A percentile compares a stretch with the other conserved stretches of the same genome.
Conservation (phyloP, 1,140 invertebrate species). For the Ectropis grisescens region DNA sequence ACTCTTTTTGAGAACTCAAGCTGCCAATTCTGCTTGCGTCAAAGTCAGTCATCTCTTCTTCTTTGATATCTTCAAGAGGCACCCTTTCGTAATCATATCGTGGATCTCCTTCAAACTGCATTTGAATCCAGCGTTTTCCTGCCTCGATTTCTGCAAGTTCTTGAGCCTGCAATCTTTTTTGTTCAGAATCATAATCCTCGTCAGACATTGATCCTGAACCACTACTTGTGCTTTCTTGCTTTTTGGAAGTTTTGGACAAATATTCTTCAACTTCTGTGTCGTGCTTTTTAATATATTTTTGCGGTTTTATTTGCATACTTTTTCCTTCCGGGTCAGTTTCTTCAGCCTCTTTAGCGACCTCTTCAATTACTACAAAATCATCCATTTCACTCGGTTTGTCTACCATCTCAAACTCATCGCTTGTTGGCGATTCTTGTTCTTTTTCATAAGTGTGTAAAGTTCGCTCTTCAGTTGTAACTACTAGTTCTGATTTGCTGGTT, state of each 20-base stretch:
- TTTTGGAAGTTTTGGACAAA: slow-evolving; percentile 66
- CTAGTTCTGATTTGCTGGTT: slow-evolving; percentile 65
- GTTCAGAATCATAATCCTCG: slow-evolving; percentile 83
- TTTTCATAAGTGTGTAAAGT: slow-evolving; percentile 67
- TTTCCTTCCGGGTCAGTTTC: slow-evolving; percentile 86
- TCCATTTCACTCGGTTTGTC: slow-evolving; percentile 88
- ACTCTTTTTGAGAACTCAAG: slow-evolving; percentile 85
- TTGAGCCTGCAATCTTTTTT: slow-evolving; percentile 72
- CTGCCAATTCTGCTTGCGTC: slow-evolving; percentile 86
- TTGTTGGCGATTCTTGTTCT: slow-evolving; percentile 82
- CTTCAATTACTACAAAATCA: slow-evolving; percentile 89
- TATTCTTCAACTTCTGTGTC: slow-evolving; percentile 84
- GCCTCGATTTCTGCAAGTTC: slow-evolving; percentile 77
- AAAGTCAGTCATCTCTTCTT: slow-evolving; percentile 88
- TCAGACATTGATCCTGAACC: slow-evolving; percentile 70
- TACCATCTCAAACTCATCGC: slow-evolving; percentile 91
- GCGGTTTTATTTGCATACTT: slow-evolving; percentile 77
- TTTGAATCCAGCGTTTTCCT: slow-evolving; percentile 90
- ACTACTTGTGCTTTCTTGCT: slow-evolving; percentile 71
- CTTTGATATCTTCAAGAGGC: slow-evolving; percentile 92
- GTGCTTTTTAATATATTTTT: slow-evolving; percentile 72
- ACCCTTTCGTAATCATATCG: slow-evolving; percentile 81
- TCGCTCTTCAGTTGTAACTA: slow-evolving; percentile 70
- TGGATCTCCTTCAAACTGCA: slow-evolving; percentile 82
- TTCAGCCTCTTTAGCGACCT: slow-evolving; percentile 85